A percentile compares a stretch with the other conserved stretches of the same genome.
phyloP scores from a whole-genome alignment of 2,797 vertebrate species.

The Oreochromis mossambicus region DNA sequence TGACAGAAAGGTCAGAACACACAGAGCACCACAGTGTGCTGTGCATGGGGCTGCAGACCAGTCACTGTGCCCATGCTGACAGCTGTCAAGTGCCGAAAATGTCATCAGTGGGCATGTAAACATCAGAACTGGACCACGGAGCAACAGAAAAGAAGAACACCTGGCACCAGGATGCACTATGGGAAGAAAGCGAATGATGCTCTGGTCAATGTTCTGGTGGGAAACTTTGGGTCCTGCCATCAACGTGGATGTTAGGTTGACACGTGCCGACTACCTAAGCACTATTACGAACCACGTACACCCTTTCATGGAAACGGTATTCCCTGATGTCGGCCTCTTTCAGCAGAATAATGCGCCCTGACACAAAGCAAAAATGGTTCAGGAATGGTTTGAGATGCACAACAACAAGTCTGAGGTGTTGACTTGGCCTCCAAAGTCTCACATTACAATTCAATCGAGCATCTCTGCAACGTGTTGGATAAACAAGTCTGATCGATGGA shows the following conservation, averaged over 20 bases:
- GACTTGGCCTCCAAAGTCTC: not conserved
- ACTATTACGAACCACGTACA: accelerated
- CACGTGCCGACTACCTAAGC: accelerated
- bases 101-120: not conserved
- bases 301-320: not conserved
- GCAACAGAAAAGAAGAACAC: not conserved
- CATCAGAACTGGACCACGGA: accelerated
- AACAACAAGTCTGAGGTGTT: not conserved
- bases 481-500: not conserved
- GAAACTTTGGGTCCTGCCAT: not conserved
- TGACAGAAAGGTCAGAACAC: not conserved
- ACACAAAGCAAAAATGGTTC: not conserved
- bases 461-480: not conserved
- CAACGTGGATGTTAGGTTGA: not conserved
- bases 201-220: not conserved
- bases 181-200: not conserved
- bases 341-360: accelerated
- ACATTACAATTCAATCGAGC: not conserved
- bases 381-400: not conserved
- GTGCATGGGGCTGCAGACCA: not conserved
- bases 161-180: not conserved
- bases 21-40: not conserved
- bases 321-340: not conserved
- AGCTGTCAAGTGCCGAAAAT: not conserved
- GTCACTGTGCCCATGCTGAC: not conserved